Percentiles rank a stretch among this genome's conserved stretches.
These are phyloP conservation scores for Calycopis cecrops DNA, from an alignment of 1,140 invertebrate species.

Conservation along the genomic window DNA sequence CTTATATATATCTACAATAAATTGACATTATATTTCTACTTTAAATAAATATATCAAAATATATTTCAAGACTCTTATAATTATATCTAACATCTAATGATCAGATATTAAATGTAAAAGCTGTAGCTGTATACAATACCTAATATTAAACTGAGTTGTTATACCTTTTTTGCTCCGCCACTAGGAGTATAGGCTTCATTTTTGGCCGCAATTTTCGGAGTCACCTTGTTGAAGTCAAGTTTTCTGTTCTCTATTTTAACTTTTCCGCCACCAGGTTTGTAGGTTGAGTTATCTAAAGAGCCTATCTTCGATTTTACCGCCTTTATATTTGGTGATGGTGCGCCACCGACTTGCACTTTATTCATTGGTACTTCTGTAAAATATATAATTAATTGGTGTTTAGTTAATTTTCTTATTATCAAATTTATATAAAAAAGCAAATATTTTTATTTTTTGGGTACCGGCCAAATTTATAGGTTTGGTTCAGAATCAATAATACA, in stretches of 20 bases:
- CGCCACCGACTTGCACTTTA: slow-evolving; percentile 92
- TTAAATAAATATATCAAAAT: neutral
- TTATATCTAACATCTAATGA: no score
- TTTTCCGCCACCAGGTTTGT: slow-evolving; percentile 94
- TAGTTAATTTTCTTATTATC: no score
- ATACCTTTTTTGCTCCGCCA: slow-evolving; percentile 95
- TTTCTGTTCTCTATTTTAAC: slow-evolving; percentile 93
- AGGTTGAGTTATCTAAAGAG: slow-evolving; percentile 92
- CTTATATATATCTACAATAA: neutral
- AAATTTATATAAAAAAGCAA: no score
- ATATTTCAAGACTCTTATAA: no score
- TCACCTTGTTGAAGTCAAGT: slow-evolving; percentile 86
- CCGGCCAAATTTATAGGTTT: no score
- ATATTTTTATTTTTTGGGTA: no score
- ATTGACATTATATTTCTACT: neutral
- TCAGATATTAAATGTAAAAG: no score
- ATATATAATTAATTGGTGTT: neutral
- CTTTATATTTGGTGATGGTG: slow-evolving; percentile 93
- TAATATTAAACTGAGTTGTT: neutral
- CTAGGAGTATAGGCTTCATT: slow-evolving; percentile 93
- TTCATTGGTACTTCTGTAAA: slow-evolving; percentile 91
- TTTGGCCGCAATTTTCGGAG: slow-evolving; percentile 90
- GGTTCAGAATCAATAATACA: no score
- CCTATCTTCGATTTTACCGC: slow-evolving; percentile 95
- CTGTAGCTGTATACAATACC: no score